Base-by-base conservation (phyloP, 1,140 invertebrate species). In the Solenopsis invicta region DNA sequence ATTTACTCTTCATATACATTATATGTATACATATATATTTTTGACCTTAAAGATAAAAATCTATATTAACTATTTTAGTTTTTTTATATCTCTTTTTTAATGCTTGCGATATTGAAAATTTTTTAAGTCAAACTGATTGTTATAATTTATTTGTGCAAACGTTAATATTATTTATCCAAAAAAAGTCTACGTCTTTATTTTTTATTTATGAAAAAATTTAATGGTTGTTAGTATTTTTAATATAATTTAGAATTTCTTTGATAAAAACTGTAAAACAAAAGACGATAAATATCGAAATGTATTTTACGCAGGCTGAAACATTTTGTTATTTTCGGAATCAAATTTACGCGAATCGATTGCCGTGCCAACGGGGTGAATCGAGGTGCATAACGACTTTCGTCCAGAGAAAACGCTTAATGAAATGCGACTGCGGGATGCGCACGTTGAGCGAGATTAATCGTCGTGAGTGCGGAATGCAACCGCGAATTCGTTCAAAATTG, bases 361-460 rank as follows among this genome's bases (percentile, higher is more conserved):
- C 16, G 72, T 52, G 67, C 48, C 29, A 48, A 9, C 18, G 24
- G n/a, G 21, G 52, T 41, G 52, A 59, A 82, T 72, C 64, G 67
- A 74, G 24, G 54, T 48, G 52, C 41, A 84, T 84, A 82, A 84
- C 80, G 80, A 84, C 80, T 84, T 84, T 61, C 80, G 54, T 75
- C 24, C 54, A 54, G 54, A 74, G 80, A 74, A 74, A 74, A 61
- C 80, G 69, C 54, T 84, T 84, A 84, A 84, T 84, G 80, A 84
- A 84, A 84, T 84, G 80, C 80, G 80, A 74, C 54, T 61, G 80
- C 54, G 13, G 69, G 69, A 84, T 84, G 41, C 41, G 69, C 78
- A 81, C 66, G 48, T 71, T 52, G 78, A 67, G 78, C 54, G 41
- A 84, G 69, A 84, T 84, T 84, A 84, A 84, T 84, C 69, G 80